phyloP scores from a whole-genome alignment of 1,140 invertebrate species.

The Drosophila hydei region DNA sequence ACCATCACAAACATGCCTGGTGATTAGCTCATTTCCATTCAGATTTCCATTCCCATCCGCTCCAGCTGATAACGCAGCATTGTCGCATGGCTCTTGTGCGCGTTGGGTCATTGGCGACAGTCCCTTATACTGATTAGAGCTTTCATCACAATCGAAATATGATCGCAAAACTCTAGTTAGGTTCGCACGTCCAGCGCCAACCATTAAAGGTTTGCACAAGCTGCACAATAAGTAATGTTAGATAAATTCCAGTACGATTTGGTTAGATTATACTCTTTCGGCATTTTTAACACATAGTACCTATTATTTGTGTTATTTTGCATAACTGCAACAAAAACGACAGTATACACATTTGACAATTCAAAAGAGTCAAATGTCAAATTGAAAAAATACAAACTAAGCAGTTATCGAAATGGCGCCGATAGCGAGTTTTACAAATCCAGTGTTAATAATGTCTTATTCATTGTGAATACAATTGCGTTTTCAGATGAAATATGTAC shows the following conservation, averaged over 20 bases:
- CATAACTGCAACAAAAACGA: neutral
- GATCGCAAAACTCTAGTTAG: neutral
- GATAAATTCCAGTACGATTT: neutral
- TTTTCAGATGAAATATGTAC: no score
- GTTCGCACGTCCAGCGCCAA: neutral
- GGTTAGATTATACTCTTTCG: neutral
- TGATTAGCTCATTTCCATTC: neutral
- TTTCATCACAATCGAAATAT: neutral
- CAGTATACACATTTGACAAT: neutral
- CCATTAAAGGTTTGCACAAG: neutral
- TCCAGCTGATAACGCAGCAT: neutral
- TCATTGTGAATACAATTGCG: no score
- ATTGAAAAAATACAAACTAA: neutral
- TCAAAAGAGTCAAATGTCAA: neutral
- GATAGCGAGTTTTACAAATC: neutral
- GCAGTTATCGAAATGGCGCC: constrained; percentile 21
- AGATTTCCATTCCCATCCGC: neutral
- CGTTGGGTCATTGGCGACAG: neutral
- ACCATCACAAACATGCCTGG: constrained; percentile 8
- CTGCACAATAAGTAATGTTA: neutral
- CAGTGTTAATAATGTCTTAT: no score
- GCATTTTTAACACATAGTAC: neutral
- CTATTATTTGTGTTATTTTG: neutral
- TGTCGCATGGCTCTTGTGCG: neutral
- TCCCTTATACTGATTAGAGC: neutral